Evolutionary conservation across 2,797 vertebrate genomes (phyloP).

Genomic region (Morelia viridis): DNA sequence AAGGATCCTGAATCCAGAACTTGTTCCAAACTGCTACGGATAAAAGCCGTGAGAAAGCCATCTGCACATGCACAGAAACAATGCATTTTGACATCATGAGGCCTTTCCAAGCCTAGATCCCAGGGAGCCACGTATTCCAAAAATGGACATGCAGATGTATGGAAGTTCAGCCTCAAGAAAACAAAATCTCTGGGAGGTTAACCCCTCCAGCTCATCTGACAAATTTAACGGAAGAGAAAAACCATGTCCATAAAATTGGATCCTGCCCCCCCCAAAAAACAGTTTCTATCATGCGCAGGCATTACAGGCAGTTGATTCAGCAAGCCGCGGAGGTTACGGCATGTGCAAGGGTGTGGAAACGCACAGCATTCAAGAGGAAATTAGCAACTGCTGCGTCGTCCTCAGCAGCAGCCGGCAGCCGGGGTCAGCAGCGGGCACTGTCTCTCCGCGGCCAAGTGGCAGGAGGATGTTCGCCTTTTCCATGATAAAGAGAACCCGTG

Average conservation of each 20-base stretch:
- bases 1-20: too few relatives aligned
- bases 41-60: neutral
- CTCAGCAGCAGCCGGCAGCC: neutral
- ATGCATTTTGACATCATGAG: neutral
- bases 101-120: neutral
- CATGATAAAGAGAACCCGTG: neutral
- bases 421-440: neutral
- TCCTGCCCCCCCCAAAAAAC: neutral
- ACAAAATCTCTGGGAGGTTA: neutral
- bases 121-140: too few relatives aligned
- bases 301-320: neutral
- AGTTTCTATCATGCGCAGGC: neutral
- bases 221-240: neutral
- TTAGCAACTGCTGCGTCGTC: neutral
- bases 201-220: neutral
- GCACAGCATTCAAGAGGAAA: neutral
- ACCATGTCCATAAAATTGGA: conserved; percentile 27
- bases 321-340: neutral
- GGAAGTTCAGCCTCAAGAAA: neutral
- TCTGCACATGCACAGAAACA: neutral
- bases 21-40: too few relatives aligned
- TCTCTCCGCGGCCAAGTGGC: neutral
- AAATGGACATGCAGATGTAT: neutral
- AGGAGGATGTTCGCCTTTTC: neutral
- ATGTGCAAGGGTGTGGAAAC: too few relatives aligned